A percentile compares a stretch with the other conserved stretches of the same genome.
phyloP scores from a whole-genome alignment of 2,113 vertebrate species.

The Hoplias malabaricus region DNA sequence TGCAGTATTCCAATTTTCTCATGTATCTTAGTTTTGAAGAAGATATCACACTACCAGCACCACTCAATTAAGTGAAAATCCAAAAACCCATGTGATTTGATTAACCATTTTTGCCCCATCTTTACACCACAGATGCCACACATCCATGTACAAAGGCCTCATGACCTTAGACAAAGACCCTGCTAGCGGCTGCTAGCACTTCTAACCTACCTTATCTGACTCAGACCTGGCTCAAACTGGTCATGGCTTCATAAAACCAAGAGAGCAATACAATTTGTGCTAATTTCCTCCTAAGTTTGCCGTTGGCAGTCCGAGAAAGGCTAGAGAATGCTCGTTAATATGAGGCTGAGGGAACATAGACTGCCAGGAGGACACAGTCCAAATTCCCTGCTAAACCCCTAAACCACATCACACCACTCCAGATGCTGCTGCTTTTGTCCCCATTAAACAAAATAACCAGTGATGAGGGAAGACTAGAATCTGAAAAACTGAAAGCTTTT shows the following conservation, averaged over 20 bases:
- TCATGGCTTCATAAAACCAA: conserved; percentile 52
- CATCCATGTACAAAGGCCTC: background rate
- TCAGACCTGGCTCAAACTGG: conserved; percentile 26
- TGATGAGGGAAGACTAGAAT: background rate
- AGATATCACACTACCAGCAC: background rate
- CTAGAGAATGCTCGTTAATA: conserved; percentile 61
- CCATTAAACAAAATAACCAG: conserved; percentile 36
- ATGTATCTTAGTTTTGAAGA: no score
- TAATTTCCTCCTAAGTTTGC: conserved; percentile 61
- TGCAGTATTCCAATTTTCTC: no score
- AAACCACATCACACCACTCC: conserved; percentile 38
- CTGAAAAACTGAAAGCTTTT: background rate
- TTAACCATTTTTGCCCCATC: no score
- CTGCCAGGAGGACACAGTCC: conserved; percentile 22
- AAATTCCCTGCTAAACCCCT: conserved; percentile 39
- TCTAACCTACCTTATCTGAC: conserved; percentile 18
- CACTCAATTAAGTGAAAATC: background rate
- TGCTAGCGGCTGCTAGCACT: background rate
- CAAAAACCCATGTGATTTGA: no score
- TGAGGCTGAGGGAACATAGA: conserved; percentile 24
- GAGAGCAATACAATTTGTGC: conserved; percentile 61
- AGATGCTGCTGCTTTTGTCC: conserved; percentile 44
- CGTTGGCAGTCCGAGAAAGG: conserved; percentile 44
- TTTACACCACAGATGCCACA: no score
- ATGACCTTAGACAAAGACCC: background rate